phyloP scores from a whole-genome alignment of 30 jellyfish, hydroid and myxozoan species.

The Hydractinia echinata region DNA sequence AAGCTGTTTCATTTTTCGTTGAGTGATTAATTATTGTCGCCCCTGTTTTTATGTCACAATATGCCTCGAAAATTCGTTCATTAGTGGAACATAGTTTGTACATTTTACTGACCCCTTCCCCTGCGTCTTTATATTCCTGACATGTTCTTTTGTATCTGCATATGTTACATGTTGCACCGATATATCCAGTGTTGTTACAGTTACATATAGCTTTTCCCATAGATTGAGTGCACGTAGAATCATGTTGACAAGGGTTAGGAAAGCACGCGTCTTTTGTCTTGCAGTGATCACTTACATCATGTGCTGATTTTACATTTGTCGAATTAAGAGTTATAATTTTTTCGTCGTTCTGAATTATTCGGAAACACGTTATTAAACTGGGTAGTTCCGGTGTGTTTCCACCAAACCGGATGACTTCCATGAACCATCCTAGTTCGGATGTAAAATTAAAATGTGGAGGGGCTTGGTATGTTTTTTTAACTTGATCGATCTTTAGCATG shows the following conservation, averaged over 20 bases:
- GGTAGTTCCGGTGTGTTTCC: constrained; percentile 73
- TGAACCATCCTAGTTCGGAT: constrained; percentile 50
- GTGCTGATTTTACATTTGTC: constrained; percentile 24
- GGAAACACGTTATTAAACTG: constrained; percentile 76
- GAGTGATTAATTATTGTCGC: constrained; percentile 65
- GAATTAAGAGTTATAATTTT: constrained; percentile 33
- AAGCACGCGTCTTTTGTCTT: constrained; percentile 62
- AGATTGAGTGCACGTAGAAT: constrained; percentile 68
- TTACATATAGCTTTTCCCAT: constrained; percentile 51
- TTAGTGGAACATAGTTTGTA: constrained; percentile 67
- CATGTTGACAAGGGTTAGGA: constrained; percentile 82
- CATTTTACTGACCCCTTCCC: constrained; percentile 43
- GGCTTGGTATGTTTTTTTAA: constrained; percentile 25
- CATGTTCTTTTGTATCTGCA: constrained; percentile 62
- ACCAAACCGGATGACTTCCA: constrained; percentile 55
- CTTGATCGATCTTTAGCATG: constrained; percentile 46
- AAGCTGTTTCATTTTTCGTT: constrained; percentile 44
- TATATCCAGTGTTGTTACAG: constrained; percentile 46
- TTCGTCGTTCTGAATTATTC: constrained; percentile 42
- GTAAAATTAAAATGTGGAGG: constrained; percentile 47
- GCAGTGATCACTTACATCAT: constrained; percentile 54
- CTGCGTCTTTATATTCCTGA: constrained; percentile 52
- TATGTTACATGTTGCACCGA: constrained; percentile 50
- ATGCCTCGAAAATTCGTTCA: constrained; percentile 54
- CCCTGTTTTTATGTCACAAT: constrained; percentile 79